phyloP scores from a whole-genome alignment of 2,113 vertebrate species.

The Melospiza melodia region DNA sequence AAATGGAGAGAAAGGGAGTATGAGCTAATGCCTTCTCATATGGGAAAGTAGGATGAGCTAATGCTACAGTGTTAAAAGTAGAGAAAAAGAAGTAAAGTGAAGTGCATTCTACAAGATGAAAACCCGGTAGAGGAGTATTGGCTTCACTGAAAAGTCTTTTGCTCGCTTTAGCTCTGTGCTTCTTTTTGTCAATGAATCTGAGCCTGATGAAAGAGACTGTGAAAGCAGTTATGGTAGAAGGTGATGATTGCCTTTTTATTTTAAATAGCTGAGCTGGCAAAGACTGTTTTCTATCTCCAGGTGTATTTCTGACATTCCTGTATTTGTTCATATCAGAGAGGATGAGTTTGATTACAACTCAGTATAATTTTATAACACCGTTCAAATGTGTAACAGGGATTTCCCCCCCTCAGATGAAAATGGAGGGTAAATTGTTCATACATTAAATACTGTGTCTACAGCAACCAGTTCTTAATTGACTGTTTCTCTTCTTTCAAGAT shows the following conservation, averaged over 20 bases:
- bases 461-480: neutral
- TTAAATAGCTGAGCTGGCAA: neutral
- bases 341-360: neutral
- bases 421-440: neutral
- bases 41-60: neutral
- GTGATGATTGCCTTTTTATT: neutral
- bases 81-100: neutral
- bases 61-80: neutral
- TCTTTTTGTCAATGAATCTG: neutral
- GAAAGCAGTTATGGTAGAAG: neutral
- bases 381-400: neutral
- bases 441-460: neutral
- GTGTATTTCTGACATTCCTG: neutral
- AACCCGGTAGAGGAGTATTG: neutral
- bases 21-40: neutral
- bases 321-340: neutral
- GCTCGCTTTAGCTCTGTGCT: neutral
- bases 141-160: neutral
- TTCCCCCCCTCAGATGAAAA: neutral
- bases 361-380: neutral
- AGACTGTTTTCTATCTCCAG: neutral
- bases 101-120: neutral
- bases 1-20: neutral
- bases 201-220: neutral
- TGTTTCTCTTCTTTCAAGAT: neutral